Conservation (phyloP, 1,140 invertebrate species). For the Papilio xuthus region DNA sequence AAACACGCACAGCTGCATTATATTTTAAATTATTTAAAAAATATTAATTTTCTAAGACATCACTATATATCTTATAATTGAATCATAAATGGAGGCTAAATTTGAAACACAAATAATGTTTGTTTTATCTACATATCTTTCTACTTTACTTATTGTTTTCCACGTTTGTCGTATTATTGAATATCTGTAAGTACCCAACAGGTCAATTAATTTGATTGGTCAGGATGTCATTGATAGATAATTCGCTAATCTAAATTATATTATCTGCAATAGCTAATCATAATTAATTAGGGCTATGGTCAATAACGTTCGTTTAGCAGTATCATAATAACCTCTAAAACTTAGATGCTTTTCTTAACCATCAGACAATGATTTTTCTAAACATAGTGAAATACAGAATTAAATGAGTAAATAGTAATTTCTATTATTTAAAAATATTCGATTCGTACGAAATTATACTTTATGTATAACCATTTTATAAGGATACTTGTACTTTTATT, state of each 20-base stretch:
- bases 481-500: too few species aligned
- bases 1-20: neutral
- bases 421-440: too few species aligned
- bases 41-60: neutral
- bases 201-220: conserved; percentile 29
- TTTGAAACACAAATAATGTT: too few species aligned
- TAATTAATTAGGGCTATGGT: neutral
- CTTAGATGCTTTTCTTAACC: neutral
- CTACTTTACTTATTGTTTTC: neutral
- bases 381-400: too few species aligned
- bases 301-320: neutral
- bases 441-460: too few species aligned
- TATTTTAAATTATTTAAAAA: neutral
- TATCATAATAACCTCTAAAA: neutral
- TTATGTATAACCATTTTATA: too few species aligned
- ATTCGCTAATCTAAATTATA: neutral
- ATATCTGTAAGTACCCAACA: neutral
- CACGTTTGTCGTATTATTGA: neutral
- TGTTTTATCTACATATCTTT: neutral
- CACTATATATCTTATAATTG: too few species aligned
- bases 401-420: too few species aligned
- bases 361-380: neutral
- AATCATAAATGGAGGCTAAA: too few species aligned
- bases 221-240: neutral
- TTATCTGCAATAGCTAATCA: neutral